Evolutionary conservation across 2,888 invertebrate species (phyloP).

Genomic region (Dinocampus coccinellae): DNA sequence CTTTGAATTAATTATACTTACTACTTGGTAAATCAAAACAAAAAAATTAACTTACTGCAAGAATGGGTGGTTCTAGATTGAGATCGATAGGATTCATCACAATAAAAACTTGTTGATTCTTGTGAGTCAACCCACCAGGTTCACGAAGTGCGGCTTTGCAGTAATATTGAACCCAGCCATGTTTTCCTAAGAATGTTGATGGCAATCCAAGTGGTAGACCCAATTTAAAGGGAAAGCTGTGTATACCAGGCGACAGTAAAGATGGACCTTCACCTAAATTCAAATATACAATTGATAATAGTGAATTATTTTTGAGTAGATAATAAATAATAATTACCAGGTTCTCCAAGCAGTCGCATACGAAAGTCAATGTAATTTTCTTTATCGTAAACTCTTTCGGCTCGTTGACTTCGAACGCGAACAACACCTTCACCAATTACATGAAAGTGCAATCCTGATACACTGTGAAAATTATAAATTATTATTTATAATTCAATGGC

Average conservation of each 20-base stretch:
- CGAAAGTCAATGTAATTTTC: constrained; percentile 96
- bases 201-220: constrained; percentile 91
- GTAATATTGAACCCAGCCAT: constrained; percentile 96
- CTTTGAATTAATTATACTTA: not conserved
- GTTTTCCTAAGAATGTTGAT: constrained; percentile 92
- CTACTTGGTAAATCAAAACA: not conserved
- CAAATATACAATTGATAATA: not conserved
- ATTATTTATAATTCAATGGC: not conserved
- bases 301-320: constrained; percentile 5
- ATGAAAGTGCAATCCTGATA: constrained; percentile 89
- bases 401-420: constrained; percentile 84
- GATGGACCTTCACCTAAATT: constrained; percentile 83
- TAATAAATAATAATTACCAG: constrained; percentile 71
- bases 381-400: constrained; percentile 89
- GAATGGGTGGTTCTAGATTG: constrained; percentile 88
- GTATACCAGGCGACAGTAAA: constrained; percentile 90
- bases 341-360: constrained; percentile 91
- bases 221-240: constrained; percentile 94
- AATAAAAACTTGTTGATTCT: constrained; percentile 97
- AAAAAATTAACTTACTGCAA: constrained; percentile 78
- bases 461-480: constrained; percentile 49
- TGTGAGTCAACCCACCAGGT: constrained; percentile 90
- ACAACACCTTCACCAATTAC: constrained; percentile 95
- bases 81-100: constrained; percentile 96
- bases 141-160: constrained; percentile 92